These are phyloP conservation scores for Camponotus vicinus DNA, from an alignment of 1,140 invertebrate species.

Conservation along the genomic window DNA sequence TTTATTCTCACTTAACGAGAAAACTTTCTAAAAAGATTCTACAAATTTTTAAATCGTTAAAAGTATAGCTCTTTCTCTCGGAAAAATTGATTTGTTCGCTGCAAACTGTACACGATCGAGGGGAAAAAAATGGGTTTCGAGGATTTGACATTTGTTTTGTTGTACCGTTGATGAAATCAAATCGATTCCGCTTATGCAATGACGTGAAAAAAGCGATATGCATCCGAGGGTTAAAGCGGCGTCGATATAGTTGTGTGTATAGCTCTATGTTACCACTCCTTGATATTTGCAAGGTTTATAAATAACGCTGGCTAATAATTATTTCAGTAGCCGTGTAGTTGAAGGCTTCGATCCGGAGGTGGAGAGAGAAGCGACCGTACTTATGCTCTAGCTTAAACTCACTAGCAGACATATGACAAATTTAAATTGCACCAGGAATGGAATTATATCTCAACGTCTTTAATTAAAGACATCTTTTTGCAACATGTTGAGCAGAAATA, in stretches of 20 bases:
- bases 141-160: slow-evolving; percentile 44
- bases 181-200: slow-evolving; percentile 57
- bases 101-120: background rate
- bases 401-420: background rate
- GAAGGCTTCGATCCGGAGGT: slow-evolving; percentile 65
- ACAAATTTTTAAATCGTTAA: no score
- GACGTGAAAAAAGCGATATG: slow-evolving; percentile 60
- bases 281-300: slow-evolving; percentile 71
- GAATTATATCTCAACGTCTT: slow-evolving; percentile 4
- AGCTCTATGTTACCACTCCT: slow-evolving; percentile 50
- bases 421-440: background rate
- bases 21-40: background rate
- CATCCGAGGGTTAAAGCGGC: slow-evolving; percentile 52
- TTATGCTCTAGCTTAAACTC: slow-evolving; percentile 29
- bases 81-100: no score
- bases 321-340: slow-evolving; percentile 63
- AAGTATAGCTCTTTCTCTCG: no score
- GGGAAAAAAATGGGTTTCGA: background rate
- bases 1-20: background rate
- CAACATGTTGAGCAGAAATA: background rate
- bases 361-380: slow-evolving; percentile 41
- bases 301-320: slow-evolving; percentile 66
- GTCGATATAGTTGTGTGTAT: slow-evolving; percentile 50
- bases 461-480: background rate
- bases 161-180: slow-evolving; percentile 51